These are phyloP conservation scores for Palythoa heliodiscus DNA, from an alignment of 92 coral and sea anemone genomes.

Conservation along the genomic window DNA sequence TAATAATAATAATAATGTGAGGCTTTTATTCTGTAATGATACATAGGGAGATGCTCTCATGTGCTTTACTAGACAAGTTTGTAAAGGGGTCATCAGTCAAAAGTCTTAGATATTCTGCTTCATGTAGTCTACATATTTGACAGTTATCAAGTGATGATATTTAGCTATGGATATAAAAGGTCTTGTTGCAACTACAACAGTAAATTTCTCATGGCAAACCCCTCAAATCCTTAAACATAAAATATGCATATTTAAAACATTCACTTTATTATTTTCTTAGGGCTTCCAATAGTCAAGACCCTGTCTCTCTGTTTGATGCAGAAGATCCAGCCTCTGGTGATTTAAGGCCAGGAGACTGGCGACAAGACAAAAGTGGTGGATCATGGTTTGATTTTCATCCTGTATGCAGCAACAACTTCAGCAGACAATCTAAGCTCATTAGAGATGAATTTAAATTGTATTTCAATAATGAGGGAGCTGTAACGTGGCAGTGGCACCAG, in stretches of 20 bases:
- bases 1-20: no score
- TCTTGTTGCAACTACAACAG: neutral
- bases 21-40: no score
- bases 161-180: no score
- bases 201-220: neutral
- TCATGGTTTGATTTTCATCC: slow-evolving; percentile 44
- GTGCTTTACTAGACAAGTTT: no score
- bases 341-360: slow-evolving; percentile 33
- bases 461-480: slow-evolving; percentile 52
- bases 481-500: slow-evolving; percentile 50
- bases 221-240: neutral
- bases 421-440: slow-evolving; percentile 29
- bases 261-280: slow-evolving; percentile 16
- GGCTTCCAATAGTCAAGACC: slow-evolving; percentile 22
- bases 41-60: no score
- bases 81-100: no score
- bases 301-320: slow-evolving; percentile 22
- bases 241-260: neutral
- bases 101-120: no score
- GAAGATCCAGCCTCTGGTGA: slow-evolving; percentile 29
- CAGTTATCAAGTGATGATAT: no score
- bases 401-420: slow-evolving; percentile 44
- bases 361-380: slow-evolving; percentile 14
- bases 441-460: slow-evolving; percentile 40
- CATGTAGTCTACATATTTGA: no score